These are phyloP conservation scores for Achroia grisella DNA, from an alignment of 1,140 invertebrate genomes.

Conservation along the genomic window DNA sequence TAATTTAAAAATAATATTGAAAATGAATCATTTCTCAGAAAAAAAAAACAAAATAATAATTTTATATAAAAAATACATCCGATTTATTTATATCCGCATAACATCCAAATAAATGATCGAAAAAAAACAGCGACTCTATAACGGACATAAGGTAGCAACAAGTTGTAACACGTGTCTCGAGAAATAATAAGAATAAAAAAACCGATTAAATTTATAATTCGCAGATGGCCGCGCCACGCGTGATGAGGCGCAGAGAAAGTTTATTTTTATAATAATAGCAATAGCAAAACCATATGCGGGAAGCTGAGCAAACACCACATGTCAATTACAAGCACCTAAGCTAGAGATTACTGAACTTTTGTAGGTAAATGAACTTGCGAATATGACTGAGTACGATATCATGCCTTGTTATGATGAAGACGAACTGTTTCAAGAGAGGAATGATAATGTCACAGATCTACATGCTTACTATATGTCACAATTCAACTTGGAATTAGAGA, in stretches of 20 bases:
- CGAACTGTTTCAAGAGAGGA: conserved; percentile 49
- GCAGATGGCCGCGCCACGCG: conserved; percentile 62
- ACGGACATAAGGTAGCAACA: conserved; percentile 11
- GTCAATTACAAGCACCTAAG: conserved; percentile 46
- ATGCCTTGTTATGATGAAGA: conserved; percentile 47
- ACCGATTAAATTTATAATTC: conserved; percentile 64
- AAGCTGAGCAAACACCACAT: conserved; percentile 47
- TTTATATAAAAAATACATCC: too few relatives aligned
- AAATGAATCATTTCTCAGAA: too few relatives aligned
- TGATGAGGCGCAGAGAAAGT: conserved; percentile 62
- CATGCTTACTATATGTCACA: conserved; percentile 67
- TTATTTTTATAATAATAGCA: conserved; percentile 73
- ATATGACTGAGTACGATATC: conserved; percentile 56
- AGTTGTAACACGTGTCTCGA: conserved; percentile 48
- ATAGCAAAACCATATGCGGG: conserved; percentile 66
- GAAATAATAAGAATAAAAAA: conserved; percentile 42
- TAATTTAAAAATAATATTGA: too few relatives aligned
- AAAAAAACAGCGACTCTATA: conserved; percentile 13
- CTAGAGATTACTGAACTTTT: conserved; percentile 55
- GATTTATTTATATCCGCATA: conserved; percentile 1
- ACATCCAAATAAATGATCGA: conserved; percentile 1
- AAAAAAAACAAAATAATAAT: too few relatives aligned
- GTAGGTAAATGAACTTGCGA: conserved; percentile 60
- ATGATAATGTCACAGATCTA: conserved; percentile 47
- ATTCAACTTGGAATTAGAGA: conserved; percentile 62